Percentiles rank a stretch among this genome's conserved stretches.
phyloP scores from a whole-genome alignment of 2,888 invertebrate genomes.

The Drosophila koepferae region DNA sequence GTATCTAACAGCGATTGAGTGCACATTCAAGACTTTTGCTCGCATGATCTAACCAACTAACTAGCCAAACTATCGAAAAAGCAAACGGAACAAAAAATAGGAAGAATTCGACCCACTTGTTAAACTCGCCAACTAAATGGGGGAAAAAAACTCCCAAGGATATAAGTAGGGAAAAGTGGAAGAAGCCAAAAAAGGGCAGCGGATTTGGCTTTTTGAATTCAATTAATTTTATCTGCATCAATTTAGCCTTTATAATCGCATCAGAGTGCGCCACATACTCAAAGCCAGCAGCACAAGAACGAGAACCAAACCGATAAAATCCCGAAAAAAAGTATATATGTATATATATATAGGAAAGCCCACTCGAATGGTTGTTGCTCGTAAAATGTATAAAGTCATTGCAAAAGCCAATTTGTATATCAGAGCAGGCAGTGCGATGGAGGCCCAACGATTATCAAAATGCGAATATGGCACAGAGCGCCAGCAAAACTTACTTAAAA shows the following conservation, averaged over 20 bases:
- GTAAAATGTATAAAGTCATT: constrained; percentile 79
- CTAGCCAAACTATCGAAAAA: constrained; percentile 49
- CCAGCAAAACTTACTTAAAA: constrained; percentile 75
- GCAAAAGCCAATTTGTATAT: constrained; percentile 78
- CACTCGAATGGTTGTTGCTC: constrained; percentile 63
- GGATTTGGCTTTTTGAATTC: constrained; percentile 78
- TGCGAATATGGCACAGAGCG: constrained; percentile 71
- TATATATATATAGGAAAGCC: constrained; percentile 19
- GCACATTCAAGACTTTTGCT: constrained; percentile 34
- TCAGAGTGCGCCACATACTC: constrained; percentile 64
- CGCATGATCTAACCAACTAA: constrained; percentile 59
- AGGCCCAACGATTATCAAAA: constrained; percentile 72
- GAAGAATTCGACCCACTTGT: constrained; percentile 44
- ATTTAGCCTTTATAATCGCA: constrained; percentile 79
- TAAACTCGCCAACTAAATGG: constrained; percentile 31
- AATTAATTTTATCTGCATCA: constrained; percentile 79
- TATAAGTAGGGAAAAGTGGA: constrained; percentile 41
- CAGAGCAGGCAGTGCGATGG: constrained; percentile 54
- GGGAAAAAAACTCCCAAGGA: constrained; percentile 10
- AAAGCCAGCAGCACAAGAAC: constrained; percentile 29
- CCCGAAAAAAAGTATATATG: constrained; percentile 18
- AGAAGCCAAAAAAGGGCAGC: constrained; percentile 49
- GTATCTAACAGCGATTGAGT: constrained; percentile 13
- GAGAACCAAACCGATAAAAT: constrained; percentile 33
- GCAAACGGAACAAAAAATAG: neutral